Evolutionary conservation across 2,797 vertebrate species (phyloP).

Genomic region (Pipistrellus nathusii): DNA sequence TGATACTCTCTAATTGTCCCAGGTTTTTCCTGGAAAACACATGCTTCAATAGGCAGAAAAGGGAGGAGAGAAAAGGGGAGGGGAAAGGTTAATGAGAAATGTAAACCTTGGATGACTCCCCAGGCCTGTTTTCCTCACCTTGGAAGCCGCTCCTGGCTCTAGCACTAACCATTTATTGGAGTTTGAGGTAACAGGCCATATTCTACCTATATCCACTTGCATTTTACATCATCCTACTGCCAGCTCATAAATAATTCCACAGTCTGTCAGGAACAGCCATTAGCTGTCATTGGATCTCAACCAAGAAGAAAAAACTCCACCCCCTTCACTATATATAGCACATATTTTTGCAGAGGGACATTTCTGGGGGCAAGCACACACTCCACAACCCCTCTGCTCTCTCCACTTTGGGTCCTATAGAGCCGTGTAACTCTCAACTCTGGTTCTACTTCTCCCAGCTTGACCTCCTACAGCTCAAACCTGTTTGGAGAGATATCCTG

Average conservation of each 20-base stretch:
- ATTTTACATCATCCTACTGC: conserved; percentile 49
- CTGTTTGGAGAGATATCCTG: neutral
- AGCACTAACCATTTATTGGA: neutral
- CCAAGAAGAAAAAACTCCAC: conserved; percentile 18
- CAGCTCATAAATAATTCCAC: conserved; percentile 72
- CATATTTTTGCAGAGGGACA: neutral
- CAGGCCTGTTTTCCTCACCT: neutral
- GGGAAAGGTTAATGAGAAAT: neutral
- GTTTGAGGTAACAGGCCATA: conserved; percentile 41
- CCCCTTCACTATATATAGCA: conserved; percentile 49
- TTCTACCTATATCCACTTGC: conserved; percentile 35
- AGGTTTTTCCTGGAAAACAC: neutral
- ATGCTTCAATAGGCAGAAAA: neutral
- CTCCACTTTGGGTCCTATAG: neutral
- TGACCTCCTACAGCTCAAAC: neutral
- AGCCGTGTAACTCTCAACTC: neutral
- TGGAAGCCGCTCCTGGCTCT: neutral
- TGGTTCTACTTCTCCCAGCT: neutral
- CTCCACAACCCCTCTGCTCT: neutral
- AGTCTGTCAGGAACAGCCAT: conserved; percentile 69
- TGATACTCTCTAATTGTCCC: neutral
- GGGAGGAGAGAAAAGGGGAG: neutral
- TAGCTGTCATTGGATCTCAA: conserved; percentile 66
- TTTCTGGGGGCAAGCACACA: neutral
- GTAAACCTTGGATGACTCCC: neutral